Percentiles rank a stretch among this genome's conserved stretches.
phyloP scores from a whole-genome alignment of 2,888 invertebrate genomes.

The Drosophila austrosaltans region DNA sequence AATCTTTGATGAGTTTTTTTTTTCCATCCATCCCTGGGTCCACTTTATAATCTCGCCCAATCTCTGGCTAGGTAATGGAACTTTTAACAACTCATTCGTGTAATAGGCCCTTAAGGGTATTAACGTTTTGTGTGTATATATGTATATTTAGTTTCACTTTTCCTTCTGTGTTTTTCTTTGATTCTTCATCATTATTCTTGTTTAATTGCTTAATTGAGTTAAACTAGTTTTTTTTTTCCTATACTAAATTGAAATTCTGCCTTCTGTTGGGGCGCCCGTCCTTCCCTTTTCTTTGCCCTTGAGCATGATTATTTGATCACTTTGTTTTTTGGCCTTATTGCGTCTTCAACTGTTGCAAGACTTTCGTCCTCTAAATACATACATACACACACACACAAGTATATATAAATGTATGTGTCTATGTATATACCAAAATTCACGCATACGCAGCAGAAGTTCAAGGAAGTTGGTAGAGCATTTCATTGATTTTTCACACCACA shows the following conservation, averaged over 20 bases:
- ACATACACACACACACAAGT: background rate
- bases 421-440: background rate
- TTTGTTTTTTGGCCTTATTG: conserved; percentile 5
- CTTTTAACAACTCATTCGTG: background rate
- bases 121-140: background rate
- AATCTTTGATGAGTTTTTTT: too few relatives aligned
- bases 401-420: background rate
- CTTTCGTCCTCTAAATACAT: background rate
- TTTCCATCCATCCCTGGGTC: background rate
- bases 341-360: background rate
- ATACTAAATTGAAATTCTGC: background rate
- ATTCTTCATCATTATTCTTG: background rate
- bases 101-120: background rate
- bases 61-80: background rate
- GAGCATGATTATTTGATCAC: conserved; percentile 10
- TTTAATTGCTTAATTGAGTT: conserved; percentile 12
- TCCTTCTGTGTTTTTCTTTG: background rate
- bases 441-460: conserved; percentile 3
- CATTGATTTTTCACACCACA: conserved; percentile 68
- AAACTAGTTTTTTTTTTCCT: background rate
- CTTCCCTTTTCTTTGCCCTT: background rate
- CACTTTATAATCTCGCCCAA: too few relatives aligned
- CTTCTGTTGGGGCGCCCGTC: background rate
- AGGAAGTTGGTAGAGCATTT: conserved; percentile 37
- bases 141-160: background rate